Conservation (phyloP, 2,888 invertebrate species). For the Gari tellinella region DNA sequence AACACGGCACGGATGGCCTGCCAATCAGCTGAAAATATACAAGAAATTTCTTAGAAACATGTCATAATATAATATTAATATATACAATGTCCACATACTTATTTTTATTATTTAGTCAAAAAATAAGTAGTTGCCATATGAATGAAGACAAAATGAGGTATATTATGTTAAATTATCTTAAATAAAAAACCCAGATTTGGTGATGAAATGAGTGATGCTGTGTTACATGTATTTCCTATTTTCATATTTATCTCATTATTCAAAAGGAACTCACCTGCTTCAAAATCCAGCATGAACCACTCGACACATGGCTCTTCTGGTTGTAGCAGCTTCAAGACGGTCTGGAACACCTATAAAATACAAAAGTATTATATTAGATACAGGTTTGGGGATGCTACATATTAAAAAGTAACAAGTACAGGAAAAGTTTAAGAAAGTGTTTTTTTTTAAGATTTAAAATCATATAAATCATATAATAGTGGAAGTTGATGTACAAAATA, state of each 20-base stretch:
- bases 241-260: background rate
- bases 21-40: constrained; percentile 7
- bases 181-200: background rate
- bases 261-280: background rate
- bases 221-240: too few species aligned
- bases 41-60: background rate
- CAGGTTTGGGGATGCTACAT: background rate
- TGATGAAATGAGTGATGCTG: too few species aligned
- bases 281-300: constrained; percentile 1
- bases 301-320: constrained; percentile 2
- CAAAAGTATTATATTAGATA: background rate
- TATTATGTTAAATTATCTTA: background rate
- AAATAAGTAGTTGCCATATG: background rate
- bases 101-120: background rate
- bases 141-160: background rate
- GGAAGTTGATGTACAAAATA: too few species aligned
- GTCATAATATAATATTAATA: too few species aligned
- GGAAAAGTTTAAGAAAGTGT: too few species aligned
- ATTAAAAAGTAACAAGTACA: too few species aligned
- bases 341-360: constrained; percentile 3
- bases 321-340: background rate
- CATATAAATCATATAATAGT: too few species aligned
- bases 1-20: background rate
- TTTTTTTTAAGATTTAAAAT: too few species aligned
- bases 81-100: background rate